Base-by-base conservation (phyloP, 1,140 invertebrate genomes). In the Dendroctonus valens region DNA sequence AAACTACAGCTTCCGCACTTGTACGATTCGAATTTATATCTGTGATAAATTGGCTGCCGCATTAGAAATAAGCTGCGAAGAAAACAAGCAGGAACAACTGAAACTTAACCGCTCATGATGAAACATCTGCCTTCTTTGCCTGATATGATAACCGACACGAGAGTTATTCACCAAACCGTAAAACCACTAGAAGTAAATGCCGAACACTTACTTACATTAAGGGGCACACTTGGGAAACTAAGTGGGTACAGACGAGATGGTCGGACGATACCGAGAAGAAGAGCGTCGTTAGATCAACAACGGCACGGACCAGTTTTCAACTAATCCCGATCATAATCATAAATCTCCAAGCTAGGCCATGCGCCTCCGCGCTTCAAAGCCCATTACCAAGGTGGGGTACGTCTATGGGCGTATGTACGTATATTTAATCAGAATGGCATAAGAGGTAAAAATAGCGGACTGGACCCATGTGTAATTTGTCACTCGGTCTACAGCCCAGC, bases 351-450 rank as follows among this genome's bases (percentile, higher is more conserved):
- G 62, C 62, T 40, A 58, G 41, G 62, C 14, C 50, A 41, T 58
- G 62, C 54, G 53, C 54, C 62, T 58, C 53, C 62, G 62, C 62
- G 52, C 44, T 58, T 50, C 62, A 58, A 42, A 57, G 52, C 46
- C 7, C 38, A 57, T 49, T 54, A 41, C 12, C 62, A 50, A 65
- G 62, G 62, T 65, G 62, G 62, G 62, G 54, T 41, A 59, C 9
- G 40, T 65, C 54, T 42, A 58, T 57, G 54, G 62, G 54, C 46
- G 54, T 57, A 48, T 48, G 40, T 51, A 58, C 12, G 46, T 37
- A 62, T 51, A 63, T 44, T 54, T 55, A 55, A 63, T 51, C 39
- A 61, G 48, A 52, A 51, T 52, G 37, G 46, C 37, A 41, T 50
- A 61, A 61, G 59, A 61, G 50, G 38, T 59, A 59, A 59, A 59